Conservation (phyloP, 2,888 invertebrate species). For the Eretmocerus hayati region DNA sequence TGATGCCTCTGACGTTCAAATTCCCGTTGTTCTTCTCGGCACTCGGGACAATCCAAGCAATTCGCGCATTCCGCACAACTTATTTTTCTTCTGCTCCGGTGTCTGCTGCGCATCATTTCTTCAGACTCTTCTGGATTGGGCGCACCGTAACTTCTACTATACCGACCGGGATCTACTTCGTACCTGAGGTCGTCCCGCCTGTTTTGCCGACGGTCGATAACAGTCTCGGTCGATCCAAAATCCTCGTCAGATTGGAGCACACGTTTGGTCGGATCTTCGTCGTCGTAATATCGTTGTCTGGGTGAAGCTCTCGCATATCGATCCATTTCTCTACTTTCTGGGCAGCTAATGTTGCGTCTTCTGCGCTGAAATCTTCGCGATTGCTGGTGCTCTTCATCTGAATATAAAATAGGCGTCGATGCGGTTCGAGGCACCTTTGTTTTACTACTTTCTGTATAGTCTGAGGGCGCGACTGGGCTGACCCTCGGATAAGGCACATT, state of each 20-base stretch:
- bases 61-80: too few relatives aligned
- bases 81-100: conserved; percentile 30
- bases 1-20: conserved; percentile 20
- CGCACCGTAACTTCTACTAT: not conserved
- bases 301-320: conserved; percentile 9
- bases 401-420: conserved; percentile 37
- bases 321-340: conserved; percentile 29
- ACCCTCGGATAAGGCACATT: conserved; percentile 27
- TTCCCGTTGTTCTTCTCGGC: conserved; percentile 29
- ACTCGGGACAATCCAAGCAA: conserved; percentile 32
- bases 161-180: not conserved
- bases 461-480: not conserved
- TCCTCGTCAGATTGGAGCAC: conserved; percentile 40
- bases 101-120: not conserved
- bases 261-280: conserved; percentile 18
- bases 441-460: not conserved
- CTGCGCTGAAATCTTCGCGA: conserved; percentile 29
- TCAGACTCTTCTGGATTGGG: conserved; percentile 1
- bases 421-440: conserved; percentile 26
- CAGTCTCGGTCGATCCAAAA: conserved; percentile 42
- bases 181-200: not conserved
- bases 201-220: conserved; percentile 24
- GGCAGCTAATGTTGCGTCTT: conserved; percentile 38
- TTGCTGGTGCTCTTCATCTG: conserved; percentile 15
- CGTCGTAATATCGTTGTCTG: conserved; percentile 4